phyloP scores from a whole-genome alignment of 2,888 invertebrate species.

The Myathropa florea region DNA sequence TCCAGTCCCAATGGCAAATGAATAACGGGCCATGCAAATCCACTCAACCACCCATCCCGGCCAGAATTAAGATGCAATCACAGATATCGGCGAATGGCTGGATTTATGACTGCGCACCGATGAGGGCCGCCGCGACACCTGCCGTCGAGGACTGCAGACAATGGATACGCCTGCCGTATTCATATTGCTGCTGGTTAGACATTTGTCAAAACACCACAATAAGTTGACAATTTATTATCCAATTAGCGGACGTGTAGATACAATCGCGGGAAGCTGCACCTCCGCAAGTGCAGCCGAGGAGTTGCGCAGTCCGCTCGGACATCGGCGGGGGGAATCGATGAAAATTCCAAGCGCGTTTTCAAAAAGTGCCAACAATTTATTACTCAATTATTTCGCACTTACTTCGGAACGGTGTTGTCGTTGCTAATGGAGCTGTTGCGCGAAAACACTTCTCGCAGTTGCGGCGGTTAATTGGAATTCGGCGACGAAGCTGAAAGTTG shows the following conservation, averaged over 20 bases:
- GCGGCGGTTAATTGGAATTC: conserved; percentile 61
- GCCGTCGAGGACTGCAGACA: conserved; percentile 24
- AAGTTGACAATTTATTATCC: conserved; percentile 69
- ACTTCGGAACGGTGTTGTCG: conserved; percentile 60
- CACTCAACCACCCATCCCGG: conserved; percentile 19
- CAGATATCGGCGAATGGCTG: conserved; percentile 35
- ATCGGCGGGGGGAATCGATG: conserved; percentile 30
- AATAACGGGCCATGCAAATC: conserved; percentile 65
- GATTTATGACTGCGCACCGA: conserved; percentile 23
- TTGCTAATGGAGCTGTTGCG: conserved; percentile 68
- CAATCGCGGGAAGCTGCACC: conserved; percentile 18
- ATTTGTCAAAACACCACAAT: conserved; percentile 67
- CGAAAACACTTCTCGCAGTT: conserved; percentile 47
- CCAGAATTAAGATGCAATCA: conserved; percentile 46
- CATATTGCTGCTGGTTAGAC: conserved; percentile 45
- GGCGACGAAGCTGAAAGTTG: conserved; percentile 49
- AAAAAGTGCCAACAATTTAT: conserved; percentile 61
- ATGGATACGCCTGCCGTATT: conserved; percentile 31
- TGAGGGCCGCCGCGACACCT: conserved; percentile 26
- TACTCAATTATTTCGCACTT: conserved; percentile 70
- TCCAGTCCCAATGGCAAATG: conserved; percentile 31
- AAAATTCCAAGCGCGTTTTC: conserved; percentile 52
- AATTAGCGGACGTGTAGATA: conserved; percentile 59
- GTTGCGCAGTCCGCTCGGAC: background rate
- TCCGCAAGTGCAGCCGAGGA: background rate